Evolutionary conservation across 1,140 invertebrate species (phyloP), one percentile per base, ranked within the genome.

Genomic region (Delia radicum): DNA sequence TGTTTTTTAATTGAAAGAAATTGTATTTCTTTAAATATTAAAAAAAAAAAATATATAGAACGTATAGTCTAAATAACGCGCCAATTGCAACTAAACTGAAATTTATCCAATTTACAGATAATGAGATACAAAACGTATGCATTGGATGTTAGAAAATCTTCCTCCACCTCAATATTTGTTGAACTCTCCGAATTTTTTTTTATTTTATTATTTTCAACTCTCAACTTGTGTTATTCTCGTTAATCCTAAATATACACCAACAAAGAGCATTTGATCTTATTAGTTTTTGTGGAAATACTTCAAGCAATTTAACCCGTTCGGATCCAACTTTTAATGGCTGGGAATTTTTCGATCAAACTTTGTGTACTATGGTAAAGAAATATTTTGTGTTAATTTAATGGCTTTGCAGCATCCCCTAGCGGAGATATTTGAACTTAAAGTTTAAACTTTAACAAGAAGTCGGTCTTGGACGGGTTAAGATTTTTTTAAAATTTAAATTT

Each of bases 31-130:
- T 42, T 42, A 12, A 12, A 12, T 42, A 13, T 42, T 42, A 42
- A 42, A 1, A 28, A 65, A 29, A n/a, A n/a, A n/a, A n/a, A n/a
- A n/a, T n/a, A 65, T 28, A 31, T 13, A 37, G n/a, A 69, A 69
- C 65, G 65, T 69, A 33, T 55, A 6, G 24, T 18, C 65, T 69
- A 37, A 69, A 69, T 69, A 69, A 69, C 65, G 65, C 65, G 65
- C 65, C 65, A 69, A 37, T 69, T 69, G 65, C 65, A 69, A 69
- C 65, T 69, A 15, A 69, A 69, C 4, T 55, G n/a, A 55, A 55
- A 55, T 55, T 21, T n/a, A 21, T 55, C 48, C 7, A 42, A 42
- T 55, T 8, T 55, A 15, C 21, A 55, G n/a, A 21, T 21, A 55
- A 55, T n/a, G 21, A 55, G 15, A 42, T 42, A 42, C 37, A 42